phyloP scores from a whole-genome alignment of 2,113 vertebrate genomes.

The Sus scrofa region T2T-Sscrofa CM000819.6:86656001-86656500 shows the following conservation, averaged over 20 bases:
- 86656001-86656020: slow-evolving; percentile 30
- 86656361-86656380: too few species aligned
- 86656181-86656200: neutral
- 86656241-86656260: neutral
- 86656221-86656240: neutral
- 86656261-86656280: neutral
- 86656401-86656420: too few species aligned
- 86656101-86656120: neutral
- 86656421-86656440: too few species aligned
- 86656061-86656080: neutral
- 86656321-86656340: neutral
- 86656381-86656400: too few species aligned
- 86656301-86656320: neutral
- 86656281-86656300: neutral
- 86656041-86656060: slow-evolving; percentile 9
- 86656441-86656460: too few species aligned
- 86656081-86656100: neutral
- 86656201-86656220: slow-evolving; percentile 6
- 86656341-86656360: neutral
- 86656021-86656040: slow-evolving; percentile 29
- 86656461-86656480: too few species aligned
- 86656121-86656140: neutral
- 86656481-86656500: too few species aligned
- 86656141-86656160: neutral
- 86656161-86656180: neutral